Evolutionary conservation across 2,888 invertebrate species (phyloP).

Genomic region (Ectemnius lituratus): DNA sequence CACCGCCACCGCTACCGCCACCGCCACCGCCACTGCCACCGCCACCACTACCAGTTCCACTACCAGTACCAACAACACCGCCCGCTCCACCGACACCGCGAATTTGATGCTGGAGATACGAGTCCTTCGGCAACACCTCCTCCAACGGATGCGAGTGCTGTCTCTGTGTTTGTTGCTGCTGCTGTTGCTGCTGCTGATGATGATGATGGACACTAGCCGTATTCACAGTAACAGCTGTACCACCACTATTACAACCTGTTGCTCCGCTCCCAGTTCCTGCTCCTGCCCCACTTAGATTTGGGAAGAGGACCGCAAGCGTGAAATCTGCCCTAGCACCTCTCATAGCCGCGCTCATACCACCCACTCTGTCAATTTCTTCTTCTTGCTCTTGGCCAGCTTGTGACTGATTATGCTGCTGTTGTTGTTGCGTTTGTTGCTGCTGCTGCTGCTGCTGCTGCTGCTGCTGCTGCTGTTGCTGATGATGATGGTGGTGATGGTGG

Average conservation of each 20-base stretch:
- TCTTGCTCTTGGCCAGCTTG: slow-evolving; percentile 46
- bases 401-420: slow-evolving; percentile 27
- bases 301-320: slow-evolving; percentile 63
- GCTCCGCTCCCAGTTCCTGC: not conserved
- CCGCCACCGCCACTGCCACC: slow-evolving; percentile 49
- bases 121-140: slow-evolving; percentile 68
- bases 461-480: slow-evolving; percentile 33
- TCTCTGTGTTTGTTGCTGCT: slow-evolving; percentile 49
- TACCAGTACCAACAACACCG: slow-evolving; percentile 50
- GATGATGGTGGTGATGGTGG: slow-evolving; percentile 39
- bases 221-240: slow-evolving; percentile 3
- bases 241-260: not conserved
- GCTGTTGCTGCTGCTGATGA: slow-evolving; percentile 48
- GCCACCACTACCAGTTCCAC: slow-evolving; percentile 43
- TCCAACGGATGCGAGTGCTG: slow-evolving; percentile 63
- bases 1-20: slow-evolving; percentile 46
- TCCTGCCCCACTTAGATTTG: slow-evolving; percentile 39
- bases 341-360: slow-evolving; percentile 68
- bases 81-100: slow-evolving; percentile 46
- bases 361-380: slow-evolving; percentile 64
- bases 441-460: slow-evolving; percentile 42
- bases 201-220: slow-evolving; percentile 33
- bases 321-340: slow-evolving; percentile 65
- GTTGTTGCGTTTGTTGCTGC: too few species aligned
- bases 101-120: slow-evolving; percentile 71